phyloP scores from a whole-genome alignment of 2,888 invertebrate genomes.

The Metellina segmentata region DNA sequence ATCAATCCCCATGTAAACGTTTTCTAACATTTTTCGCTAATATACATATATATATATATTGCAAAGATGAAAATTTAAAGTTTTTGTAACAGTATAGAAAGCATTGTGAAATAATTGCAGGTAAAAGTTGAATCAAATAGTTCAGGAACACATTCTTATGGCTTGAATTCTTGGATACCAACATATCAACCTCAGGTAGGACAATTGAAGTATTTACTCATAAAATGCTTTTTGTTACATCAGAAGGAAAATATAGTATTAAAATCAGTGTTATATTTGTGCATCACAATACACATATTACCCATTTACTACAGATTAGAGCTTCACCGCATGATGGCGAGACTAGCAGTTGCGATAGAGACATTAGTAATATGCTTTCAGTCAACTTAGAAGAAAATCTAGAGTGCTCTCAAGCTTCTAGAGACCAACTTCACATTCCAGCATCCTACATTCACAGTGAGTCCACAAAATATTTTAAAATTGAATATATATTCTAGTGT shows the following conservation, averaged over 20 bases:
- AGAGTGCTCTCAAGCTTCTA: conserved; percentile 25
- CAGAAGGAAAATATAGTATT: background rate
- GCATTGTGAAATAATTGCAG: conserved; percentile 1
- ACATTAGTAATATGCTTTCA: conserved; percentile 57
- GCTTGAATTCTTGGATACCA: conserved; percentile 1
- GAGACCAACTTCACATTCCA: conserved; percentile 31
- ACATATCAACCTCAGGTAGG: conserved; percentile 11
- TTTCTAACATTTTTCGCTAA: too few relatives aligned
- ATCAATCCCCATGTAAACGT: too few relatives aligned
- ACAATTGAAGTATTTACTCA: background rate
- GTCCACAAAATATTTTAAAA: background rate
- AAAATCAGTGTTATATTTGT: background rate
- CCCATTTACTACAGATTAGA: conserved; percentile 8
- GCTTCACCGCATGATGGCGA: conserved; percentile 21
- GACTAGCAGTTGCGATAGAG: conserved; percentile 36
- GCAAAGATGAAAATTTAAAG: background rate
- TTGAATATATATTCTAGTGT: too few relatives aligned
- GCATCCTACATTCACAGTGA: conserved; percentile 1
- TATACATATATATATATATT: too few relatives aligned
- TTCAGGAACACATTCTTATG: conserved; percentile 4
- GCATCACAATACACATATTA: background rate
- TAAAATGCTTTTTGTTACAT: background rate
- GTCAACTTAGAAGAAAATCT: conserved; percentile 53
- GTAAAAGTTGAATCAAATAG: conserved; percentile 22
- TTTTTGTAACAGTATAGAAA: background rate